Conservation (phyloP, 1,140 invertebrate species). For the Sinella curviseta region DNA sequence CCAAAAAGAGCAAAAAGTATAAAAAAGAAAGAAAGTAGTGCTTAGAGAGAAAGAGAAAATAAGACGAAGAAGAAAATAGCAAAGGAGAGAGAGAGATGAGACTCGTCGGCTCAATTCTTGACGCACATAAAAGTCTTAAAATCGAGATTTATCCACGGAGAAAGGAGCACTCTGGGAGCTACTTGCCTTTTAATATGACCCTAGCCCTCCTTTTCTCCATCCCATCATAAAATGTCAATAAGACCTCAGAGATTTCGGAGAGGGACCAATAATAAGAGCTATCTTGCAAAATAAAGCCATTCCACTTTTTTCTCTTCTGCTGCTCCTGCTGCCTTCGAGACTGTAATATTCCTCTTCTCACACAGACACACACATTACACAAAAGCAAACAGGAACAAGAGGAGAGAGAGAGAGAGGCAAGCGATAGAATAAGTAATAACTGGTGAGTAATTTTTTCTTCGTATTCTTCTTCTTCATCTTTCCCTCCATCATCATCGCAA, state of each 20-base stretch:
- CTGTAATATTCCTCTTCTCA: background rate
- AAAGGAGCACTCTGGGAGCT: constrained; percentile 42
- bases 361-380: no score
- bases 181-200: constrained; percentile 44
- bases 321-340: background rate
- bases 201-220: constrained; percentile 34
- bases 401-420: background rate
- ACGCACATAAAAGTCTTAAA: constrained; percentile 46
- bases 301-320: background rate
- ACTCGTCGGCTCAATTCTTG: constrained; percentile 30
- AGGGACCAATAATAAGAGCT: constrained; percentile 38
- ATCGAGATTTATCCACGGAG: constrained; percentile 44
- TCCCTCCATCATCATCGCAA: background rate
- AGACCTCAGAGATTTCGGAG: constrained; percentile 40
- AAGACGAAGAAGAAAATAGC: background rate
- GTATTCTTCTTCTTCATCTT: background rate
- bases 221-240: constrained; percentile 47
- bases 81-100: constrained; percentile 17
- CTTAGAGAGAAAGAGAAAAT: background rate
- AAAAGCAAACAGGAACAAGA: background rate
- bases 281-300: constrained; percentile 12
- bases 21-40: background rate
- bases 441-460: background rate
- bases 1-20: background rate
- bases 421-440: background rate